phyloP scores from a whole-genome alignment of 2,888 invertebrate genomes.

The Lissonota sp. region DNA sequence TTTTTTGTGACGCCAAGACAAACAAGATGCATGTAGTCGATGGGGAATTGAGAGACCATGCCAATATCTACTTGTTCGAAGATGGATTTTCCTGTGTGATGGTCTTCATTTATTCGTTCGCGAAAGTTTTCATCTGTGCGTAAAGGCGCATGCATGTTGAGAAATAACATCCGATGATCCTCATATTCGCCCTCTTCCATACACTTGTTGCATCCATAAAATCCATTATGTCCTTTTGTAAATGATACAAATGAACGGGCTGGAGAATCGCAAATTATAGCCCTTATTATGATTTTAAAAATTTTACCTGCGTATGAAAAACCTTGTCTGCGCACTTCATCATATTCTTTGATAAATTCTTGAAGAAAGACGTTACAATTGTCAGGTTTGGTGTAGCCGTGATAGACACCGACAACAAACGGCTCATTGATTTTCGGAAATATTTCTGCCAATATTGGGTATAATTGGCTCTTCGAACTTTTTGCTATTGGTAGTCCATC shows the following conservation, averaged over 20 bases:
- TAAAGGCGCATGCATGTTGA: background rate
- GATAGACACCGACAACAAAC: slow-evolving; percentile 30
- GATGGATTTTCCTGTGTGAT: slow-evolving; percentile 17
- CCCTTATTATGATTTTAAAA: slow-evolving; percentile 2
- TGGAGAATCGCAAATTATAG: slow-evolving; percentile 22
- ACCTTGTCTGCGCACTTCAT: slow-evolving; percentile 5
- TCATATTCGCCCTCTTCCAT: slow-evolving; percentile 18
- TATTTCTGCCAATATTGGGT: slow-evolving; percentile 29
- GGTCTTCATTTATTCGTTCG: slow-evolving; percentile 3
- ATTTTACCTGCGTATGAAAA: background rate
- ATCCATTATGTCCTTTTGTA: slow-evolving; percentile 30
- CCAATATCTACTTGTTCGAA: slow-evolving; percentile 6
- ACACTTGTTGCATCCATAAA: slow-evolving; percentile 21
- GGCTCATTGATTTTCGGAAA: slow-evolving; percentile 1
- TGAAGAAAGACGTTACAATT: background rate
- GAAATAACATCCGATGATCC: slow-evolving; percentile 33
- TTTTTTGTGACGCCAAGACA: slow-evolving; percentile 29
- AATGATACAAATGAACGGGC: slow-evolving; percentile 19
- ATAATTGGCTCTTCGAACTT: slow-evolving; percentile 33
- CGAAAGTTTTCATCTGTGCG: slow-evolving; percentile 28
- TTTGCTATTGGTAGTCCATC: slow-evolving; percentile 36
- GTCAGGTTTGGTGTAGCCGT: slow-evolving; percentile 5
- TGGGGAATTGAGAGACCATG: slow-evolving; percentile 11
- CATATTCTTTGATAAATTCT: slow-evolving; percentile 27
- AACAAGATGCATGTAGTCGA: slow-evolving; percentile 30